Evolutionary conservation across 30 jellyfish, hydroid and myxozoan genomes (phyloP).

Genomic region (Phacellophora camtschatica): DNA sequence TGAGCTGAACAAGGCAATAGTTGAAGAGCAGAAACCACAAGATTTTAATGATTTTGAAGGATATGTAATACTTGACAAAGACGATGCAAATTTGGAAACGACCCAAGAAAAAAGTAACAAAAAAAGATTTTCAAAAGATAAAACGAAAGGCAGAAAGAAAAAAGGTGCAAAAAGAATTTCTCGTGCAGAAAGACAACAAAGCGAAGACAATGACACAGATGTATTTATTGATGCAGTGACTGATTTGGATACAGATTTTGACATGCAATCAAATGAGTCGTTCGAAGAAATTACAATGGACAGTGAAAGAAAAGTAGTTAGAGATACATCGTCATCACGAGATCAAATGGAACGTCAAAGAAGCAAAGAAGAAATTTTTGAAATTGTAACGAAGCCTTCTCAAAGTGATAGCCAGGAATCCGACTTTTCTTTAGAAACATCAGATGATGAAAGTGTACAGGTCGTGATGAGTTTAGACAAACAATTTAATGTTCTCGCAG

Average conservation of each 20-base stretch:
- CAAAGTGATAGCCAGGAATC: constrained; percentile 29
- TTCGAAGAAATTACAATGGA: constrained; percentile 23
- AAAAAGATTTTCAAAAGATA: neutral
- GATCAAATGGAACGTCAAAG: neutral
- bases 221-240: constrained; percentile 53
- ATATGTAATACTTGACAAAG: neutral
- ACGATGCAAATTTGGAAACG: neutral
- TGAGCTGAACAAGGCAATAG: neutral
- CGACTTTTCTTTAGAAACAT: constrained; percentile 35
- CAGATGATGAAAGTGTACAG: constrained; percentile 54
- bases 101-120: neutral
- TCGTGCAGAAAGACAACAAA: constrained; percentile 1
- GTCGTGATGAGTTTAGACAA: constrained; percentile 52
- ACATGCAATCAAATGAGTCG: constrained; percentile 13
- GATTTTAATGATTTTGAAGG: neutral
- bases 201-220: constrained; percentile 57
- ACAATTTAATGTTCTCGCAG: constrained; percentile 3
- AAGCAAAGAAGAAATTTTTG: constrained; percentile 8
- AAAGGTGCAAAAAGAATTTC: neutral
- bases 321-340: neutral
- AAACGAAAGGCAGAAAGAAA: neutral
- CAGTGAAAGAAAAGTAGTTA: neutral
- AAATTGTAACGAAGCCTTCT: constrained; percentile 40
- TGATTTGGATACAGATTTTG: constrained; percentile 46
- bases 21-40: neutral